Evolutionary conservation across 53 echinoderm and acorn worm genomes (phyloP).

Genomic region (Astropecten irregularis): DNA sequence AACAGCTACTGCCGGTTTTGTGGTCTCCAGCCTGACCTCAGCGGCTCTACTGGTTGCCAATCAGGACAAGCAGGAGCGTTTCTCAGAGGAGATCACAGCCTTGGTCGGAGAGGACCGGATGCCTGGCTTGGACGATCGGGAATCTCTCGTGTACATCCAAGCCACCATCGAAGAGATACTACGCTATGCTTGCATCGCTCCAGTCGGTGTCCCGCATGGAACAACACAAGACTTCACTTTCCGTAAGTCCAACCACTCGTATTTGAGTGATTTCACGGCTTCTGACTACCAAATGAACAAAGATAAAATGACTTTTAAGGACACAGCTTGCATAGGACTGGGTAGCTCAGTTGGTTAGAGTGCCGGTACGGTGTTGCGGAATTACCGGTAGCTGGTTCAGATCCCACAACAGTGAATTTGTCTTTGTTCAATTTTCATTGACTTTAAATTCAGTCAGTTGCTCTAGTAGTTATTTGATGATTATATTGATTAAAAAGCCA

Average conservation of each 20-base stretch:
- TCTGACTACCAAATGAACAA: no score
- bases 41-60: conserved; percentile 2
- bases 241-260: conserved; percentile 38
- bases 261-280: no score
- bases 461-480: no score
- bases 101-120: conserved; percentile 19
- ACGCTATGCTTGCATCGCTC: conserved; percentile 33
- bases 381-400: not conserved
- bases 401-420: no score
- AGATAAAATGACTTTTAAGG: no score
- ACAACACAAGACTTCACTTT: conserved; percentile 36
- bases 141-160: not conserved
- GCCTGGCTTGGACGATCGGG: conserved; percentile 28
- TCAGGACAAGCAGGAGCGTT: conserved; percentile 11
- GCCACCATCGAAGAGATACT: conserved; percentile 43
- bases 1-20: conserved; percentile 38
- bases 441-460: no score
- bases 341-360: no score
- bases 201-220: conserved; percentile 4
- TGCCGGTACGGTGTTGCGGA: no score
- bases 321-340: no score
- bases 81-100: not conserved
- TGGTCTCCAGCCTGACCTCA: conserved; percentile 10
- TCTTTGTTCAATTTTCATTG: no score
- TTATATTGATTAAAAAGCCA: no score